These are phyloP conservation scores for Telmatochromis sp. DNA, from an alignment of 2,113 vertebrate species.

Conservation along the genomic window DNA sequence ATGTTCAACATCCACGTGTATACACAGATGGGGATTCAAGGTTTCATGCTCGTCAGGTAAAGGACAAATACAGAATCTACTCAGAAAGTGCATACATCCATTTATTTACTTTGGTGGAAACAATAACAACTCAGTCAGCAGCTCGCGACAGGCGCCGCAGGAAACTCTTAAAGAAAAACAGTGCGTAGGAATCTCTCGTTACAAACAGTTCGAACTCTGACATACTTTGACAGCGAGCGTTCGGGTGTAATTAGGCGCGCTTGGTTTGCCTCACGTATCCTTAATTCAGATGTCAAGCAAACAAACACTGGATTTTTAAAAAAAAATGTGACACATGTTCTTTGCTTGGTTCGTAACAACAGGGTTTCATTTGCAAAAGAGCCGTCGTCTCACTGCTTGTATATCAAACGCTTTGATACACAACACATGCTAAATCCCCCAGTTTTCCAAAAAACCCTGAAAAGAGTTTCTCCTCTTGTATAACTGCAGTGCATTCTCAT, in stretches of 20 bases:
- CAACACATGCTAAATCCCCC: neutral
- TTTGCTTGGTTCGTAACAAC: neutral
- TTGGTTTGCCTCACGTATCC: neutral
- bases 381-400: fast-evolving
- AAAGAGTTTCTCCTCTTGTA: neutral
- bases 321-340: neutral
- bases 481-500: neutral
- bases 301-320: neutral
- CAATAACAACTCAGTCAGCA: neutral
- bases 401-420: neutral
- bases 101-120: neutral
- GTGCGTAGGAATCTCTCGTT: neutral
- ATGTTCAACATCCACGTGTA: neutral
- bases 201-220: neutral
- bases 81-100: neutral
- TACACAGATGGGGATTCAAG: neutral
- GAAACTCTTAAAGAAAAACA: neutral
- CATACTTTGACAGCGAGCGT: neutral
- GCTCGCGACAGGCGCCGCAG: neutral
- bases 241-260: neutral
- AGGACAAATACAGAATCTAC: neutral
- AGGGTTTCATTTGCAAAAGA: neutral
- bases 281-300: neutral
- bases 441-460: neutral
- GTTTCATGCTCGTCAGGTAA: neutral